A percentile compares a stretch with the other conserved stretches of the same genome.
phyloP scores from a whole-genome alignment of 2,888 invertebrate species.

The Andrena minutula region DNA sequence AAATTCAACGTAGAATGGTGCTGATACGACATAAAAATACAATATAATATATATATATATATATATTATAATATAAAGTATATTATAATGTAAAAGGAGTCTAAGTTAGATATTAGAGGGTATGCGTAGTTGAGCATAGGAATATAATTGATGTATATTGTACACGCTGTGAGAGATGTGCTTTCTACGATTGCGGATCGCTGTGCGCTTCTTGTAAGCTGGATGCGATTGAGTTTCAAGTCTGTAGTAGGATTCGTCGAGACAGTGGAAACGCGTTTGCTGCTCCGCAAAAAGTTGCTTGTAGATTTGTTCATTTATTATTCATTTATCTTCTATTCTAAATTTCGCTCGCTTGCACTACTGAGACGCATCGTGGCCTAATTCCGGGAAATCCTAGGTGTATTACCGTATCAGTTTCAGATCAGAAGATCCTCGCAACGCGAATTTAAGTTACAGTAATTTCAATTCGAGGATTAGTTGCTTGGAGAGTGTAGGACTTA shows the following conservation, averaged over 20 bases:
- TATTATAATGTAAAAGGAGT: slow-evolving; percentile 74
- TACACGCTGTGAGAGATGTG: slow-evolving; percentile 69
- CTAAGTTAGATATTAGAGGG: slow-evolving; percentile 77
- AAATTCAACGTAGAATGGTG: slow-evolving; percentile 77
- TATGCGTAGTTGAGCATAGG: slow-evolving; percentile 75
- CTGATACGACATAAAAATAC: slow-evolving; percentile 59
- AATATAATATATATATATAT: slow-evolving; percentile 61
- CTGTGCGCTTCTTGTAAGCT: slow-evolving; percentile 20
- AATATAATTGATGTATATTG: slow-evolving; percentile 77
- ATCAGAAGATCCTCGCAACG: background rate
- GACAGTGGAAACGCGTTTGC: background rate
- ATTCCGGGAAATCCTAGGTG: background rate
- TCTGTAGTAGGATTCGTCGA: too few relatives aligned
- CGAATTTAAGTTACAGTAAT: background rate
- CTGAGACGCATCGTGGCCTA: background rate
- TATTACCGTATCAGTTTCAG: background rate
- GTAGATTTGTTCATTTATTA: too few relatives aligned
- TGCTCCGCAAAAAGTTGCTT: too few relatives aligned
- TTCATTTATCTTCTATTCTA: background rate
- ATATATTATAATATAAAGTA: slow-evolving; percentile 68
- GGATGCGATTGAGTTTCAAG: background rate
- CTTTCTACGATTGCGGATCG: slow-evolving; percentile 71
- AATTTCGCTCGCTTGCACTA: background rate
- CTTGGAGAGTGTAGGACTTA: background rate
- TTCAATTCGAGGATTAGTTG: background rate